Evolutionary conservation across 1,140 invertebrate species (phyloP).

Genomic region (Drosophila persimilis): DNA sequence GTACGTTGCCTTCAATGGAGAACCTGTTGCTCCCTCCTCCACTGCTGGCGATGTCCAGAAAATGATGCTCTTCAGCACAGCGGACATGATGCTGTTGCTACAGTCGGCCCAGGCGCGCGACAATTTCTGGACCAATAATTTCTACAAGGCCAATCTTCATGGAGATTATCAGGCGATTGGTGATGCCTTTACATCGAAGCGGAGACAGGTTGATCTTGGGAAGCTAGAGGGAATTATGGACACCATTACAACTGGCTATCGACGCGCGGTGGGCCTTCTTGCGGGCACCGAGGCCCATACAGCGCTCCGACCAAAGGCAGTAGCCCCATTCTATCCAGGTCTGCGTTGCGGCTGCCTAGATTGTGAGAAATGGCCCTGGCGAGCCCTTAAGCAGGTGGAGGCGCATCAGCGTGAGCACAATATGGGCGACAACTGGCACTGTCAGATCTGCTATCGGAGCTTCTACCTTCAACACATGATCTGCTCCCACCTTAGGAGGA

Average conservation of each 20-base stretch:
- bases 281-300: not conserved
- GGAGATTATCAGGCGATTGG: slow-evolving; percentile 22
- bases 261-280: slow-evolving; percentile 16
- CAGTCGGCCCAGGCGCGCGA: slow-evolving; percentile 23
- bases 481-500: slow-evolving; percentile 20
- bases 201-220: not conserved
- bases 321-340: not conserved
- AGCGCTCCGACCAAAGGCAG: slow-evolving; percentile 14
- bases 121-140: slow-evolving; percentile 50
- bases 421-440: slow-evolving; percentile 40
- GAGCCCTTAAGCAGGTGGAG: slow-evolving; percentile 23
- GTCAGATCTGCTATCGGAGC: slow-evolving; percentile 37
- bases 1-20: slow-evolving; percentile 41
- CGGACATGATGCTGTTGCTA: slow-evolving; percentile 35
- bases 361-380: slow-evolving; percentile 33
- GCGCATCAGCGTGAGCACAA: slow-evolving; percentile 31
- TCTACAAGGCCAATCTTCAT: slow-evolving; percentile 23
- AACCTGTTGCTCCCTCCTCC: not conserved
- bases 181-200: not conserved
- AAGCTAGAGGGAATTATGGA: slow-evolving; percentile 32
- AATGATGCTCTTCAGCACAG: slow-evolving; percentile 44
- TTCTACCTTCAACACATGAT: slow-evolving; percentile 47
- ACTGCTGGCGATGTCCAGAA: slow-evolving; percentile 27
- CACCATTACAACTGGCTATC: slow-evolving; percentile 44
- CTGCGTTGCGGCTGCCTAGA: slow-evolving; percentile 30